Conservation (phyloP, 2,797 vertebrate species). For the Takifugu rubripes region DNA sequence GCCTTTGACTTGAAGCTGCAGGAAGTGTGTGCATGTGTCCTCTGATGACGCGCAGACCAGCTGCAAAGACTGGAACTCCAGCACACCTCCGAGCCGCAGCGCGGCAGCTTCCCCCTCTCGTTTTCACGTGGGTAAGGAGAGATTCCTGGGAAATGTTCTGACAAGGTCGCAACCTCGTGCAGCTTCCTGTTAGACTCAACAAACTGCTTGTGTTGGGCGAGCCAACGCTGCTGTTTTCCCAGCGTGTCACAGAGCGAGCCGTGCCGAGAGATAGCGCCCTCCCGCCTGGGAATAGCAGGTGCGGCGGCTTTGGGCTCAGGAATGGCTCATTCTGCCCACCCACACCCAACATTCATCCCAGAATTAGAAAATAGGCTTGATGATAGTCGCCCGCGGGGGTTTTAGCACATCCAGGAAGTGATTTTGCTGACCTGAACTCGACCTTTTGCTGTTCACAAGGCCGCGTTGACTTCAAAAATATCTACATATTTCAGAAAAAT, state of each 20-base stretch:
- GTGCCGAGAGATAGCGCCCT: neutral
- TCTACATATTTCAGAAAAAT: too few relatives aligned
- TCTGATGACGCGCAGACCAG: slow-evolving; percentile 4
- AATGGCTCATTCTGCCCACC: too few relatives aligned
- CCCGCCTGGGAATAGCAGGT: too few relatives aligned
- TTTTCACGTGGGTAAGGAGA: slow-evolving; percentile 42
- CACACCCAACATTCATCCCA: too few relatives aligned
- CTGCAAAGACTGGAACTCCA: slow-evolving; percentile 23
- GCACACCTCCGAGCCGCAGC: slow-evolving; percentile 27
- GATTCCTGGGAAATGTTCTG: slow-evolving; percentile 53
- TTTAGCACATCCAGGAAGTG: too few relatives aligned
- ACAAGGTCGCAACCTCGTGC: slow-evolving; percentile 42
- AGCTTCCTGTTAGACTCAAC: slow-evolving; percentile 52
- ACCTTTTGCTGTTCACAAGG: too few relatives aligned
- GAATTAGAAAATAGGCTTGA: too few relatives aligned
- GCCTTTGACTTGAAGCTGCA: neutral
- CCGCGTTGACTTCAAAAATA: too few relatives aligned
- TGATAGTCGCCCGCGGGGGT: too few relatives aligned
- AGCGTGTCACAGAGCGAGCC: slow-evolving; percentile 6
- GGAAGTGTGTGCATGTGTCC: neutral
- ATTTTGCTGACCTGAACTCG: too few relatives aligned
- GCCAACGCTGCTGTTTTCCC: slow-evolving; percentile 9
- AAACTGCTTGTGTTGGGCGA: slow-evolving; percentile 35
- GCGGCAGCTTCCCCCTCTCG: neutral
- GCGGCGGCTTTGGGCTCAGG: too few relatives aligned